These are phyloP conservation scores for Drosophila putrida DNA, from an alignment of 2,888 invertebrate genomes.

Conservation along the genomic window DNA sequence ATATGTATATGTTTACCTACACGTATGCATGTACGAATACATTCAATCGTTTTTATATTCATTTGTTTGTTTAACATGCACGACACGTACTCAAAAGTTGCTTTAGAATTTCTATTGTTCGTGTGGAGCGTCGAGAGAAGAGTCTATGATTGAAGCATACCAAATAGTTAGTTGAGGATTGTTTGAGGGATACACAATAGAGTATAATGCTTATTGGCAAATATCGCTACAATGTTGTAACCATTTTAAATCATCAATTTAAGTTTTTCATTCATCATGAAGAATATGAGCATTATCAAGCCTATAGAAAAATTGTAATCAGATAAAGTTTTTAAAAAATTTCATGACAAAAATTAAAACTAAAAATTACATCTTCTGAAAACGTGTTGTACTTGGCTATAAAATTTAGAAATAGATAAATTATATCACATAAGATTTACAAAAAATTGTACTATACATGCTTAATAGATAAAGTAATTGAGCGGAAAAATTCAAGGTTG, in stretches of 20 bases:
- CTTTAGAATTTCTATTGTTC: constrained; percentile 43
- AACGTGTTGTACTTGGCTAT: too few relatives aligned
- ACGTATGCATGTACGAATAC: background rate
- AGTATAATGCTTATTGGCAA: constrained; percentile 12
- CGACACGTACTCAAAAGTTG: constrained; percentile 29
- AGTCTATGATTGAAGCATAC: constrained; percentile 44
- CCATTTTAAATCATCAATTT: background rate
- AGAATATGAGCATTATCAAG: background rate
- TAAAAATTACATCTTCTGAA: too few relatives aligned
- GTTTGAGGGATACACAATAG: constrained; percentile 5
- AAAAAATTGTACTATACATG: too few relatives aligned
- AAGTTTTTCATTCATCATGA: background rate
- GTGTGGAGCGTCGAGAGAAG: constrained; percentile 1
- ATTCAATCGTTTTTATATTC: constrained; percentile 25
- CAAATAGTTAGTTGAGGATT: constrained; percentile 27
- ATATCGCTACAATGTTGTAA: constrained; percentile 27
- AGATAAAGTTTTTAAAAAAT: background rate
- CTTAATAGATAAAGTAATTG: too few relatives aligned
- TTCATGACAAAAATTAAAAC: too few relatives aligned
- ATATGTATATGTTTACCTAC: constrained; percentile 2
- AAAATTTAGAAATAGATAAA: too few relatives aligned
- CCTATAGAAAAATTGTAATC: too few relatives aligned
- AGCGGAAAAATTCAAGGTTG: too few relatives aligned
- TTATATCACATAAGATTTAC: too few relatives aligned
- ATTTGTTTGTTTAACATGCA: constrained; percentile 27